Evolutionary conservation across 2,113 vertebrate species (phyloP).

Genomic region (Symphodus melops): DNA sequence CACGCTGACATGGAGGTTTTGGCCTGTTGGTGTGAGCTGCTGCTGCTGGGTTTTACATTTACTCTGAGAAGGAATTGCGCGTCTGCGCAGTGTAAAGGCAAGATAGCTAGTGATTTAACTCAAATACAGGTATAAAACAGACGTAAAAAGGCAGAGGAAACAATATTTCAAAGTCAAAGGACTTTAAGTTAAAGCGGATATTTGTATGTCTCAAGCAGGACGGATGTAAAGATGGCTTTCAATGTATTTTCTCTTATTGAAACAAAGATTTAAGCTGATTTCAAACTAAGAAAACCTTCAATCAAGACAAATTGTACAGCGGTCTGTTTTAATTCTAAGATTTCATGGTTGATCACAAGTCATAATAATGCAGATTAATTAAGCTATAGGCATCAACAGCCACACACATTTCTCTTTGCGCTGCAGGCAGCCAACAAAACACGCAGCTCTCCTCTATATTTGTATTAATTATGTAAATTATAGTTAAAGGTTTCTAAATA

Average conservation of each 20-base stretch:
- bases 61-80: constrained; percentile 34
- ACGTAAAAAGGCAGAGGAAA: background rate
- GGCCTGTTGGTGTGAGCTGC: constrained; percentile 22
- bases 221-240: background rate
- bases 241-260: background rate
- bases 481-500: background rate
- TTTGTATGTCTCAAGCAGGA: background rate
- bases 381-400: background rate
- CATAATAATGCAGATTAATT: background rate
- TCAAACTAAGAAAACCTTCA: no score
- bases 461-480: background rate
- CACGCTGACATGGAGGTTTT: constrained; percentile 26
- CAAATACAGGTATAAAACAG: background rate
- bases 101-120: background rate
- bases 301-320: no score
- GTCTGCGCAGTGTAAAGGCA: background rate
- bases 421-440: background rate
- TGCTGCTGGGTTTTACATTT: constrained; percentile 27
- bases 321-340: no score
- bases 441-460: background rate
- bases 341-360: background rate
- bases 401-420: background rate
- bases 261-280: background rate
- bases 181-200: background rate
- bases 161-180: background rate